Percentiles rank a stretch among this genome's conserved stretches.
These are phyloP conservation scores for Apamea crenata DNA, from an alignment of 2,888 invertebrate genomes.

Conservation along the genomic window DNA sequence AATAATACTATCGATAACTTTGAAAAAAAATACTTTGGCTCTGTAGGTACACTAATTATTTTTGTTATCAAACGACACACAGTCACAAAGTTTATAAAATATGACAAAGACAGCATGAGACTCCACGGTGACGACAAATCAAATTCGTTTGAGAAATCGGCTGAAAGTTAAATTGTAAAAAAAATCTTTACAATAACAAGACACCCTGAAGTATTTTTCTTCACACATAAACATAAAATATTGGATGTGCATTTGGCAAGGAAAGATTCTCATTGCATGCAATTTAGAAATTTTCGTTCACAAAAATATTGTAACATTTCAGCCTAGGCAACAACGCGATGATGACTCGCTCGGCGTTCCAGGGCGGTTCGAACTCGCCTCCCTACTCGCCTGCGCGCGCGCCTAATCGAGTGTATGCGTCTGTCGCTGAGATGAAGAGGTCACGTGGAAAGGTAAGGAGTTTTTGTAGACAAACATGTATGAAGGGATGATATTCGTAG, in stretches of 20 bases:
- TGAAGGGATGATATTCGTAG: not conserved
- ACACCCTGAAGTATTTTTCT: not conserved
- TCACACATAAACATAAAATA: not conserved
- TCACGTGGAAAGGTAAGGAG: conserved; percentile 92
- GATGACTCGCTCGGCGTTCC: conserved; percentile 94
- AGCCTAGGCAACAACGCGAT: conserved; percentile 90
- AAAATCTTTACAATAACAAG: too few relatives aligned
- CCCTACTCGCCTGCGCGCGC: conserved; percentile 93
- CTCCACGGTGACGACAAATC: not conserved
- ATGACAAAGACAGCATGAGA: not conserved
- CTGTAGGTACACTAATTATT: not conserved
- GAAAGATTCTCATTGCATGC: not conserved
- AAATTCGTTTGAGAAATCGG: not conserved
- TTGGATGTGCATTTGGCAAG: not conserved
- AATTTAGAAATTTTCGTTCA: not conserved
- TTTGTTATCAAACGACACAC: too few relatives aligned
- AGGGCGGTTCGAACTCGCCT: conserved; percentile 91
- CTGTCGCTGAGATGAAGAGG: conserved; percentile 98
- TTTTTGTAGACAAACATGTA: not conserved
- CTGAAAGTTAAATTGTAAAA: not conserved
- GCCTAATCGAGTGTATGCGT: conserved; percentile 95
- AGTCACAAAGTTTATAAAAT: not conserved
- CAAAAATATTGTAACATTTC: conserved; percentile 37
- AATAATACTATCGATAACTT: too few relatives aligned
- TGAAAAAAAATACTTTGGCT: not conserved